Evolutionary conservation across 2,113 vertebrate species (phyloP).

Genomic region (Chelonoidis abingdonii): DNA sequence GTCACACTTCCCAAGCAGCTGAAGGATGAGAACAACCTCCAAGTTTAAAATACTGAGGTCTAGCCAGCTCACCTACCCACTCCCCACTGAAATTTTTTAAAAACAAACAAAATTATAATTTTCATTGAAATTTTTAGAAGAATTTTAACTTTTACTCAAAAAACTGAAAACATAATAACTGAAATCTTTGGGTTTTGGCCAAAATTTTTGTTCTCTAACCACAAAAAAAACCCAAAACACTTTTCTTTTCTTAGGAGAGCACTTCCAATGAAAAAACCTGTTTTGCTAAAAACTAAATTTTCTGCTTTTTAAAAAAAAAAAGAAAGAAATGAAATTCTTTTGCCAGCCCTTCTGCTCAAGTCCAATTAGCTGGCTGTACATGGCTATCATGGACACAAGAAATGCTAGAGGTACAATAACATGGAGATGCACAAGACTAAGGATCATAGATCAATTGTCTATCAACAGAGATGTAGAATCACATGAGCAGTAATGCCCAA

Average conservation of each 20-base stretch:
- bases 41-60: neutral
- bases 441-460: rapidly evolving
- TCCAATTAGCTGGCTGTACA: rapidly evolving
- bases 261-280: neutral
- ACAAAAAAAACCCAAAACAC: no score
- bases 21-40: neutral
- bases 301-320: neutral
- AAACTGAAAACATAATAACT: neutral
- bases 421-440: rapidly evolving
- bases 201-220: no score
- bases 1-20: neutral
- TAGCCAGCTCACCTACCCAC: neutral
- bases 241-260: neutral
- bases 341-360: neutral
- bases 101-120: neutral
- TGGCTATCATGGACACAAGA: neutral
- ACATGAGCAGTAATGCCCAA: neutral
- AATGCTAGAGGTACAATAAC: neutral
- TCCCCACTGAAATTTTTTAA: neutral
- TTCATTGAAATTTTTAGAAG: neutral
- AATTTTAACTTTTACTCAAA: neutral
- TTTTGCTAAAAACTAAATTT: neutral
- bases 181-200: no score
- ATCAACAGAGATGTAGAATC: neutral
- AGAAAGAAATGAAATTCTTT: neutral